These are phyloP conservation scores for Sesia apiformis DNA, from an alignment of 2,888 invertebrate genomes.

Conservation along the genomic window DNA sequence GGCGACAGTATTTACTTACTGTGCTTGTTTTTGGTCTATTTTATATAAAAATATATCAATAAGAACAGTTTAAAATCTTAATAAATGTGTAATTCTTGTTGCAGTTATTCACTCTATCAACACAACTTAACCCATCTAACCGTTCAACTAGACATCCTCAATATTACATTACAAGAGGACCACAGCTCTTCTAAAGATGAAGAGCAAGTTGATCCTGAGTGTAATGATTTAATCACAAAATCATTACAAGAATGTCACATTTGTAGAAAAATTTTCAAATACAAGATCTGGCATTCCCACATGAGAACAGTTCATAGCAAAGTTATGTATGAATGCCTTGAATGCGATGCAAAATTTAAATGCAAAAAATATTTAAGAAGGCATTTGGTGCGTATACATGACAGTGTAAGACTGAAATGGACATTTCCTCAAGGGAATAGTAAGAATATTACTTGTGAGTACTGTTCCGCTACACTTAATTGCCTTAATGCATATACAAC, in stretches of 20 bases:
- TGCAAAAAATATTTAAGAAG: conserved; percentile 8
- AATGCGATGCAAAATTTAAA: conserved; percentile 13
- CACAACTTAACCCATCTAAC: conserved; percentile 20
- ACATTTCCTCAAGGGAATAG: background rate
- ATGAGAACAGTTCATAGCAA: conserved; percentile 14
- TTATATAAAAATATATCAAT: too few relatives aligned
- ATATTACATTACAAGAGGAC: too few relatives aligned
- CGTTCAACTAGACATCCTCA: conserved; percentile 7
- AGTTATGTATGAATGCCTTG: conserved; percentile 4
- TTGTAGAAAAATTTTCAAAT: conserved; percentile 15
- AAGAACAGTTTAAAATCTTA: conserved; percentile 1
- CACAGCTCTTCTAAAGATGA: too few relatives aligned
- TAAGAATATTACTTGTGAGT: conserved; percentile 10
- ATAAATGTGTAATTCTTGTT: conserved; percentile 4
- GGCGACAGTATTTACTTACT: too few relatives aligned
- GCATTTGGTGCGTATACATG: conserved; percentile 8
- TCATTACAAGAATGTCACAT: conserved; percentile 9
- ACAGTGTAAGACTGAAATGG: background rate
- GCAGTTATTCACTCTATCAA: conserved; percentile 13
- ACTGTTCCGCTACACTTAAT: conserved; percentile 14
- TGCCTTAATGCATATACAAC: conserved; percentile 12
- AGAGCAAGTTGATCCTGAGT: too few relatives aligned
- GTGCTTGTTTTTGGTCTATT: too few relatives aligned
- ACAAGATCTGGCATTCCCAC: conserved; percentile 20
- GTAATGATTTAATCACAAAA: conserved; percentile 1